phyloP scores from a whole-genome alignment of 2,797 vertebrate species.

The Sebastes itinus region DNA sequence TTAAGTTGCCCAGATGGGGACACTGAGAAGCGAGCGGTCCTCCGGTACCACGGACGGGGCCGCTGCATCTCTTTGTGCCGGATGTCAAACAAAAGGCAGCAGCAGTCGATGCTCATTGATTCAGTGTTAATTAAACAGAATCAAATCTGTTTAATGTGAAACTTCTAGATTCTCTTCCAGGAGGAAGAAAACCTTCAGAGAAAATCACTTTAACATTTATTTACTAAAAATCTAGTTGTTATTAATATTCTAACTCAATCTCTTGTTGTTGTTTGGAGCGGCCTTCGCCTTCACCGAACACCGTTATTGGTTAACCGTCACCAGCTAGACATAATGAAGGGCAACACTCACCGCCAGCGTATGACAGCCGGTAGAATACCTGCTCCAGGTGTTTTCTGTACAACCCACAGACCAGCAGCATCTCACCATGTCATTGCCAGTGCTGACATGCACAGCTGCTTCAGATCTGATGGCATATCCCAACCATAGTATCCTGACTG shows the following conservation, averaged over 20 bases:
- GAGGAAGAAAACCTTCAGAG: neutral
- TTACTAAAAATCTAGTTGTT: neutral
- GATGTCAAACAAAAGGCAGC: neutral
- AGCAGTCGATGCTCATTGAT: constrained; percentile 1
- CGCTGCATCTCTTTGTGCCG: constrained; percentile 11
- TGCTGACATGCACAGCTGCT: neutral
- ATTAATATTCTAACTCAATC: neutral
- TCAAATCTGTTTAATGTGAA: neutral
- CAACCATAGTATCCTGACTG: neutral
- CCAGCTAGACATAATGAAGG: neutral
- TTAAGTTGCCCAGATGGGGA: constrained; percentile 55
- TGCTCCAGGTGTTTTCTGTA: neutral
- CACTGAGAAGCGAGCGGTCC: constrained; percentile 15
- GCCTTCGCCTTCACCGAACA: neutral
- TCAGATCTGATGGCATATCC: neutral
- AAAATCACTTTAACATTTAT: neutral
- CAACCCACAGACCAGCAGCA: neutral
- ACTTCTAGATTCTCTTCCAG: neutral
- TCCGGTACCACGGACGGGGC: constrained; percentile 24
- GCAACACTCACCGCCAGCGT: neutral
- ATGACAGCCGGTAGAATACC: neutral
- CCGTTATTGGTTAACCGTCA: neutral
- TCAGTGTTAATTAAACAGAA: neutral
- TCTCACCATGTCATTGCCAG: neutral
- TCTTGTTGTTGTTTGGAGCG: neutral